Evolutionary conservation across 2,113 vertebrate genomes (phyloP).

Genomic region (Leiothrix lutea): DNA sequence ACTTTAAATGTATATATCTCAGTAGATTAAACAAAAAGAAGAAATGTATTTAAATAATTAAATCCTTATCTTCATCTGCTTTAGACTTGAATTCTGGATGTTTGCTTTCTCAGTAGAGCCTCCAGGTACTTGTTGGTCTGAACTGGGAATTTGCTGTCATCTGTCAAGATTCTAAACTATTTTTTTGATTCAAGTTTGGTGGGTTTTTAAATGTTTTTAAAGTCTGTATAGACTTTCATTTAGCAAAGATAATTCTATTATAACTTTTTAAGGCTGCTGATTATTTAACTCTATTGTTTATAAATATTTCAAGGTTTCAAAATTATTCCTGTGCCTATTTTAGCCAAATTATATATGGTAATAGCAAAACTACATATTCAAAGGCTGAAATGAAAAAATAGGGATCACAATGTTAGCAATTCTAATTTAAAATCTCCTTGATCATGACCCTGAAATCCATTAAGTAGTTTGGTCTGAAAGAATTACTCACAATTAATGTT

Average conservation of each 20-base stretch:
- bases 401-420: neutral
- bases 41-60: neutral
- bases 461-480: neutral
- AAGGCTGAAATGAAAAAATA: neutral
- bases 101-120: neutral
- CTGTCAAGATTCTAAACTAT: neutral
- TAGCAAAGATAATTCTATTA: neutral
- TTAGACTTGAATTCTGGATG: neutral
- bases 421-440: neutral
- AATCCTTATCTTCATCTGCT: neutral
- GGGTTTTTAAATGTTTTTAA: accelerated
- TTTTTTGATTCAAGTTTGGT: neutral
- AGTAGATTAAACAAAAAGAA: neutral
- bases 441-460: neutral
- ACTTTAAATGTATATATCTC: neutral
- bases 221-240: neutral
- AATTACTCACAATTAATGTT: neutral
- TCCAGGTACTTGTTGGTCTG: neutral
- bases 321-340: neutral
- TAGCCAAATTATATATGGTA: neutral
- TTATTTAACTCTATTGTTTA: neutral
- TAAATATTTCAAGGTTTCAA: neutral
- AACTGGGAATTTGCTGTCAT: neutral
- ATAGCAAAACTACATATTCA: neutral
- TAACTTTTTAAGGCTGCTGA: neutral